Evolutionary conservation across 2,113 vertebrate species (phyloP), one percentile per base, ranked within the genome.

Genomic region (Copsychus sechellarum): DNA sequence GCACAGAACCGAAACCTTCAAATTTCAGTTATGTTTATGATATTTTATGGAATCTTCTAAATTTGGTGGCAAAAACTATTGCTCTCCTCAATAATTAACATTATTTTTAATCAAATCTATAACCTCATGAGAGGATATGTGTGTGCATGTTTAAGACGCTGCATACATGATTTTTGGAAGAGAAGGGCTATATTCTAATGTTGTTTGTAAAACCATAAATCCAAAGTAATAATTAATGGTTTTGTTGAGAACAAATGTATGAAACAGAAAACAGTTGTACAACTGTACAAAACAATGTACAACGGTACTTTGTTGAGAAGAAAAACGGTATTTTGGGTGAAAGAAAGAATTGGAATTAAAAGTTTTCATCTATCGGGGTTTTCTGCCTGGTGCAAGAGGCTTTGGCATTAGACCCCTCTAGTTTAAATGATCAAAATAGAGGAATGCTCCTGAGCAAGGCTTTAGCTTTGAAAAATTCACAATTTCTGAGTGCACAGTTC

Each of bases 11-110:
- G 48, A 87, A 86, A 71, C 19, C 7, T 82, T 54, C 7, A 8
- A 26, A 69, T 67, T 77, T 53, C 45, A 34, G 16, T 34, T 77
- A 11, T 43, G 12, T 28, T 5, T 64, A 31, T 0, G 0, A 29
- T 47, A 53, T 22, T 47, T 60, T 31, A 77, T 6, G 4, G 18
- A 69, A 19, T 42, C 36, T 57, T 74, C 23, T 15, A 3, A 85
- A 78, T 81, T 85, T 65, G 4, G 11, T 51, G n/a, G 12, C 43
- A 86, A 42, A 57, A 86, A n/a, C 12, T 58, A 57, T n/a, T 51
- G 22, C 33, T 43, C 26, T 51, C 25, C 25, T 43, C 66, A 57
- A 34, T 14, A 81, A 36, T 50, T 81, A 72, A 28, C 8, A 28
- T 5, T 11, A 79, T 70, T 90, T 81, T 64, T 26, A 79, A 53